Evolutionary conservation across 2,113 vertebrate genomes (phyloP).

Genomic region (Calidris pugnax): DNA sequence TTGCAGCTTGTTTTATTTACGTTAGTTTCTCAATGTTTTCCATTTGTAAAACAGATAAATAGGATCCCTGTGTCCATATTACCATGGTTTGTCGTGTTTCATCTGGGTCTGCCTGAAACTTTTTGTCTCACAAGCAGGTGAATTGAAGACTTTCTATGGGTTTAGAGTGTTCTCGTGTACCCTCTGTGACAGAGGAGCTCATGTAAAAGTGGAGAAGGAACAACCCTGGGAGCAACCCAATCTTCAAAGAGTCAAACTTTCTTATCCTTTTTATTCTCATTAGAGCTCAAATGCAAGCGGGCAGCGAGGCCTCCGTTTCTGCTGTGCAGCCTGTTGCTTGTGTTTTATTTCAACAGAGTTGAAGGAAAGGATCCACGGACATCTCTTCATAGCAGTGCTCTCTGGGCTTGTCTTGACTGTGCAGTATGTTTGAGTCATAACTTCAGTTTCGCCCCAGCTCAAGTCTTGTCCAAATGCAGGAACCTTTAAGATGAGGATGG

Average conservation of each 20-base stretch:
- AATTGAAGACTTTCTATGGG: neutral
- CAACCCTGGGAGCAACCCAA: neutral
- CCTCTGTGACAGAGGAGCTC: neutral
- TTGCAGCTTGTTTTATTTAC: neutral
- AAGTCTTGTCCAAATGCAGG: neutral
- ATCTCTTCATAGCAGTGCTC: neutral
- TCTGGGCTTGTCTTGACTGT: neutral
- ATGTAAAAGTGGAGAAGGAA: neutral
- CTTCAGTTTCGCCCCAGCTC: neutral
- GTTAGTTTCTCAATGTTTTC: neutral
- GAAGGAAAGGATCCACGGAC: fast-evolving
- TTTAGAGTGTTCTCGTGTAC: neutral
- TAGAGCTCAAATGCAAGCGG: neutral
- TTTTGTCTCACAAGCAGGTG: neutral
- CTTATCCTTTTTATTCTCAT: neutral
- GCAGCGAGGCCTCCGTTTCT: neutral
- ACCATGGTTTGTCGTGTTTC: neutral
- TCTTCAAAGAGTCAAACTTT: neutral
- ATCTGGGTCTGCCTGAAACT: neutral
- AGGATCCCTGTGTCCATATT: neutral
- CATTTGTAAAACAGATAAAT: neutral
- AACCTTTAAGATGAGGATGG: neutral
- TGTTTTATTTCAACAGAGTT: neutral
- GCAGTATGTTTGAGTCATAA: neutral
- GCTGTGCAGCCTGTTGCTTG: neutral